Evolutionary conservation across 2,113 vertebrate species (phyloP).

Genomic region (Butastur rufipennis): DNA sequence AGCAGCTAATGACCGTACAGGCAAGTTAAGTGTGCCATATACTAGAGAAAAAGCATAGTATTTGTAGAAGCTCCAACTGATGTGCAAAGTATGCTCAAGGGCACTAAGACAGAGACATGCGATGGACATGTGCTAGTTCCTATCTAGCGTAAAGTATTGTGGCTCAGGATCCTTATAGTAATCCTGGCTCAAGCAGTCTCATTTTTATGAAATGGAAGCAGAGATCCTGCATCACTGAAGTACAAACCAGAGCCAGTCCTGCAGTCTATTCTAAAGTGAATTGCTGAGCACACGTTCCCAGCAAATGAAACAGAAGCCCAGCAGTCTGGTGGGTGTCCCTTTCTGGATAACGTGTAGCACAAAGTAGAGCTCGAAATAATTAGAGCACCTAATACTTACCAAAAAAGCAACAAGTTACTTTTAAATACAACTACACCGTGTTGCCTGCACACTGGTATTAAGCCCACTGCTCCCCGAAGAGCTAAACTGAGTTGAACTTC

Average conservation of each 20-base stretch:
- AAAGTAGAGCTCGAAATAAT: not conserved
- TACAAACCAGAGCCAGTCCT: not conserved
- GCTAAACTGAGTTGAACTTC: not conserved
- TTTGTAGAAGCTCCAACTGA: not conserved
- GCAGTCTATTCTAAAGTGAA: not conserved
- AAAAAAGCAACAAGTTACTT: not conserved
- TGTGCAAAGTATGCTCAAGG: not conserved
- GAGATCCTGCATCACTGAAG: not conserved
- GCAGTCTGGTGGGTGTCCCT: not conserved
- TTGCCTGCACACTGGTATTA: not conserved
- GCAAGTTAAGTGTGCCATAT: not conserved
- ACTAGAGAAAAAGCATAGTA: not conserved
- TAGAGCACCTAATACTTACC: not conserved
- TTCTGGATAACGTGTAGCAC: not conserved
- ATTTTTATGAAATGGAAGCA: not conserved
- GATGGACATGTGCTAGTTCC: not conserved
- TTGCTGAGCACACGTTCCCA: not conserved
- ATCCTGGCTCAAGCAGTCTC: not conserved
- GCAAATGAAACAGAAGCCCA: not conserved
- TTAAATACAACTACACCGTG: not conserved
- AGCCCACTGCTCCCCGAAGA: not conserved
- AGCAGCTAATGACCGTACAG: not conserved
- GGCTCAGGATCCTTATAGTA: not conserved
- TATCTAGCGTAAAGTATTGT: not conserved
- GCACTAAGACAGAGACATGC: not conserved